Evolutionary conservation across 2,113 vertebrate species (phyloP), one percentile per base, ranked within the genome.

Genomic region (Periophthalmodon schlosseri): DNA sequence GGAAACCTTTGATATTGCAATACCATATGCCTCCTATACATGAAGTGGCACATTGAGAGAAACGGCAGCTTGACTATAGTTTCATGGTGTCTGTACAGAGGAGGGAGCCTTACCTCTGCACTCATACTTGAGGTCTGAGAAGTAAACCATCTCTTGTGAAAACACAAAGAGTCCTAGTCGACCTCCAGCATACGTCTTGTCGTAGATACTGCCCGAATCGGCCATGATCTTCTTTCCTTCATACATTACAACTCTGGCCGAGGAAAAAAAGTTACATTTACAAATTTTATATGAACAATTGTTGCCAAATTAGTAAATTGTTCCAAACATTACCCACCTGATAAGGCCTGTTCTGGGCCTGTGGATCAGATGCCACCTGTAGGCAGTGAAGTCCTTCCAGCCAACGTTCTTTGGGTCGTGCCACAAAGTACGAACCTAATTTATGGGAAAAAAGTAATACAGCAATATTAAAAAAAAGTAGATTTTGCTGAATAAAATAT

Each of bases 141-240:
- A 99, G 94, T 99, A 99, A 76, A 97, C 97, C 97, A 99, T 98
- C 94, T 99, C 98, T 94, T 99, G 97, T 74, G 98, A 99, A 92
- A 99, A 99, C 84, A 99, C 97, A 82, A 99, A 99, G 68, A 99
- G 85, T 83, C 98, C 98, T 87, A 99, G 91, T 73, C 98, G 94
- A 68, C 98, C 98, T 4, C 98, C 98, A 21, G 97, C 96, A 10
- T 99, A 99, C 3, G 97, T 99, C 93, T 98, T 99, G 84, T 99
- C 98, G 0, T 99, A 99, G 89, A 99, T 96, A 83, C 95, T 95
- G 70, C 98, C 98, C 11, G 98, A 96, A 87, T 99, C 97, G n/a
- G 97, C 97, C 97, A 99, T 99, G 83, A 99, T 97, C 92, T 97
- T 99, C 93, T 98, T 99, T 73, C 97, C 97, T 93, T 99, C 98